phyloP scores from a whole-genome alignment of 2,888 invertebrate genomes.

The Chloroclysta siterata region DNA sequence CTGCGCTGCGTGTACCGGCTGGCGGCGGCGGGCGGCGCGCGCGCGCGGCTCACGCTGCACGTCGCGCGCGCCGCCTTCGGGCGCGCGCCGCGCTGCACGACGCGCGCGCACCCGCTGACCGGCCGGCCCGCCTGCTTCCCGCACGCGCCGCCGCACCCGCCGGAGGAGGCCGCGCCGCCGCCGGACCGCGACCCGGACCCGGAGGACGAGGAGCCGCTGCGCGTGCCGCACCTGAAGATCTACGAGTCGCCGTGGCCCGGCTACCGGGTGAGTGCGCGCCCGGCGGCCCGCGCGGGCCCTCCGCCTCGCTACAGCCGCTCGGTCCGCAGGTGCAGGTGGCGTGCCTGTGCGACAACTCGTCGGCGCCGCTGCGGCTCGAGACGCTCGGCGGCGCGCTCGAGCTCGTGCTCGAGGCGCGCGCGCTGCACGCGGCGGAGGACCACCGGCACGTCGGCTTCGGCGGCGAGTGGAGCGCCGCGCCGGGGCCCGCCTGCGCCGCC shows the following conservation, averaged over 20 bases:
- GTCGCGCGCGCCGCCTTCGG: slow-evolving; percentile 90
- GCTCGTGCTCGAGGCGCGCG: slow-evolving; percentile 89
- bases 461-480: slow-evolving; percentile 79
- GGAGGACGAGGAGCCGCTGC: slow-evolving; percentile 70
- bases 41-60: slow-evolving; percentile 86
- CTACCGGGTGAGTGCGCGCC: slow-evolving; percentile 73
- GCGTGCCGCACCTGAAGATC: slow-evolving; percentile 83
- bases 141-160: slow-evolving; percentile 52
- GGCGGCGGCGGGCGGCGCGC: slow-evolving; percentile 87
- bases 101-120: slow-evolving; percentile 89
- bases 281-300: slow-evolving; percentile 65
- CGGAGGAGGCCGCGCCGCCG: slow-evolving; percentile 21
- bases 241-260: slow-evolving; percentile 91
- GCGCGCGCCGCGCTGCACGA: slow-evolving; percentile 84
- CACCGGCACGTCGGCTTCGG: slow-evolving; percentile 92
- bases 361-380: slow-evolving; percentile 58
- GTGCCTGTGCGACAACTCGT: slow-evolving; percentile 91
- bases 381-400: slow-evolving; percentile 85
- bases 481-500: slow-evolving; percentile 51
- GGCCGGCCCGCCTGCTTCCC: slow-evolving; percentile 81
- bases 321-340: slow-evolving; percentile 87
- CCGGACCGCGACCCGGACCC: slow-evolving; percentile 36
- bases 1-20: slow-evolving; percentile 92
- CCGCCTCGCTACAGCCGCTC: slow-evolving; percentile 54
- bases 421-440: slow-evolving; percentile 91